Evolutionary conservation across 2,888 invertebrate species (phyloP).

Genomic region (Myopa tessellatipennis): DNA sequence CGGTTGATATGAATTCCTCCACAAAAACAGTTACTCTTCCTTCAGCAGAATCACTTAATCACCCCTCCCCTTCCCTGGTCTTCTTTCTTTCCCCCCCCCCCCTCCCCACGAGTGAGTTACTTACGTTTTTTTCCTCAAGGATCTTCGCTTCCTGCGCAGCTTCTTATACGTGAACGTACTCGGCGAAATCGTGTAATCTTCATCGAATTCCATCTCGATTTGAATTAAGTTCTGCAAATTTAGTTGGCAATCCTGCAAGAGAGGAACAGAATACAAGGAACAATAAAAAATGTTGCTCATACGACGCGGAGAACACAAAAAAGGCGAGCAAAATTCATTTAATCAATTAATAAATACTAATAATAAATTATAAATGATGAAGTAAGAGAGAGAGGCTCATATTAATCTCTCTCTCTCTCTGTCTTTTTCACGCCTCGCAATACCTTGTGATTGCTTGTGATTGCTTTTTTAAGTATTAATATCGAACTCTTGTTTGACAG

Average conservation of each 20-base stretch:
- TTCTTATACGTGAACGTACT: conserved; percentile 67
- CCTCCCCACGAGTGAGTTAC: conserved; percentile 41
- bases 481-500: too few relatives aligned
- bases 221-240: conserved; percentile 68
- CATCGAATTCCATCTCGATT: conserved; percentile 68
- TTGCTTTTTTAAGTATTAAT: too few relatives aligned
- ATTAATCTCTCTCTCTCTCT: too few relatives aligned
- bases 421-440: too few relatives aligned
- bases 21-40: background rate
- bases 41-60: background rate
- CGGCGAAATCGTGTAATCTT: conserved; percentile 68
- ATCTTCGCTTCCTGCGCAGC: conserved; percentile 65
- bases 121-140: conserved; percentile 61
- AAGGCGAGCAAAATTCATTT: too few relatives aligned
- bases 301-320: too few relatives aligned
- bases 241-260: conserved; percentile 66
- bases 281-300: too few relatives aligned
- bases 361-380: too few relatives aligned
- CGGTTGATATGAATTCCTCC: background rate
- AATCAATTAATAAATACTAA: too few relatives aligned
- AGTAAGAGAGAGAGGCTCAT: too few relatives aligned
- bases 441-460: too few relatives aligned
- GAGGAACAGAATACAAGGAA: conserved; percentile 4
- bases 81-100: background rate
- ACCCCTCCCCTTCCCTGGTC: background rate